Percentiles rank a stretch among this genome's conserved stretches.
Conservation (phyloP, 1,140 invertebrate genomes). For the Leptinotarsa defecta region DNA sequence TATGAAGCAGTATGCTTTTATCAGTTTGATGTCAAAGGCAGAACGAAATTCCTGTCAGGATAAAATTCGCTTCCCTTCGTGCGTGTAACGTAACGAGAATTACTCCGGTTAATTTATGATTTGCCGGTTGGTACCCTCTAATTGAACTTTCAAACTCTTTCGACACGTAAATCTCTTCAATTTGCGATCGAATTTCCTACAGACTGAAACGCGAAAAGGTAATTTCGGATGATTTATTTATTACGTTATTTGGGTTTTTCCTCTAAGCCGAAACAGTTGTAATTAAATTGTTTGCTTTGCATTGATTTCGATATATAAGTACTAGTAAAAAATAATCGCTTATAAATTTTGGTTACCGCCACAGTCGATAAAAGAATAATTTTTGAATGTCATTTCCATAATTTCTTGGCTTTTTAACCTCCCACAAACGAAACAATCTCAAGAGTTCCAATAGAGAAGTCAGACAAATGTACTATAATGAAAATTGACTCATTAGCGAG, state of each 20-base stretch:
- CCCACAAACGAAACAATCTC: too few relatives aligned
- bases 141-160: slow-evolving; percentile 6
- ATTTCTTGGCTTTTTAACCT: too few relatives aligned
- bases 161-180: neutral
- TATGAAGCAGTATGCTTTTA: neutral
- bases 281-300: too few relatives aligned
- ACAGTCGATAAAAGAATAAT: too few relatives aligned
- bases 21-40: neutral
- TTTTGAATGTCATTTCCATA: too few relatives aligned
- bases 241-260: neutral
- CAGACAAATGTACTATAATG: too few relatives aligned
- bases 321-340: too few relatives aligned
- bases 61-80: slow-evolving; percentile 2
- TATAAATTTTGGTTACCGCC: too few relatives aligned
- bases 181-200: neutral
- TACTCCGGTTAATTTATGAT: neutral
- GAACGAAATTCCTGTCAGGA: neutral
- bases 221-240: neutral
- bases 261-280: too few relatives aligned
- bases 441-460: too few relatives aligned
- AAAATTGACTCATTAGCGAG: too few relatives aligned
- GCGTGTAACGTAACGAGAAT: slow-evolving; percentile 7
- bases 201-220: slow-evolving; percentile 1
- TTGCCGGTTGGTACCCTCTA: slow-evolving; percentile 5
- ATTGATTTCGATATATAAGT: too few relatives aligned